Evolutionary conservation across 64 coral and sea anemone genomes (phyloP), one percentile per base, ranked within the genome.

Genomic region (Acropora tenuis): DNA sequence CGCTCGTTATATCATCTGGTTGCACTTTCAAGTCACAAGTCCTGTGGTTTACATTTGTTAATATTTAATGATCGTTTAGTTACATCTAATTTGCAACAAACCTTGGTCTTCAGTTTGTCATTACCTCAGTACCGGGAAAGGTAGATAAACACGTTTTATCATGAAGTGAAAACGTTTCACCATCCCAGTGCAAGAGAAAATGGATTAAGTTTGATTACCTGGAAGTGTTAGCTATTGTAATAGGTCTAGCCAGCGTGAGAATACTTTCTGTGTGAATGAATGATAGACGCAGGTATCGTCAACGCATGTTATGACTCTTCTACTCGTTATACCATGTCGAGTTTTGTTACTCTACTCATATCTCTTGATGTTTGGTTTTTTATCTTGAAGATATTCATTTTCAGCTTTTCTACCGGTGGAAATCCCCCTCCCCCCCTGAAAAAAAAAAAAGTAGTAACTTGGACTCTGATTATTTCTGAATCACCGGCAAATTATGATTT

Each of bases 1-100:
- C 17, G 6, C 40, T 71, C 5, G 17, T 17, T 30, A n/a, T 10
- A 61, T 81, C 30, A 60, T 5, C 43, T 60, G n/a, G 68, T 20
- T 71, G 18, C 8, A 71, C 19, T 4, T 3, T 3, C 19, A 44
- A n/a, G 30, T 71, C 44, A 7, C 66, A 47, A 47, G 45, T 49
- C 16, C 16, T 85, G 82, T 45, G 65, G 61, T 72, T 85, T 85
- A 18, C n/a, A 71, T 71, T 71, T 71, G 63, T 85, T 85, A 85
- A 85, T 85, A 85, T 85, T 85, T 85, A 85, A 85, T 85, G 82
- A 85, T 43, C 44, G 44, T 69, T 85, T 72, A 46, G 82, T 85
- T 71, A 71, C 45, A 72, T 71, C 82, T 85, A 85, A 85, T 85
- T 85, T 85, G 82, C 82, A 85, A 85, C 43, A 71, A 48, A 69